A percentile compares a stretch with the other conserved stretches of the same genome.
These are phyloP conservation scores for Pedicia rivosa DNA, from an alignment of 2,888 invertebrate genomes.

Conservation along the genomic window DNA sequence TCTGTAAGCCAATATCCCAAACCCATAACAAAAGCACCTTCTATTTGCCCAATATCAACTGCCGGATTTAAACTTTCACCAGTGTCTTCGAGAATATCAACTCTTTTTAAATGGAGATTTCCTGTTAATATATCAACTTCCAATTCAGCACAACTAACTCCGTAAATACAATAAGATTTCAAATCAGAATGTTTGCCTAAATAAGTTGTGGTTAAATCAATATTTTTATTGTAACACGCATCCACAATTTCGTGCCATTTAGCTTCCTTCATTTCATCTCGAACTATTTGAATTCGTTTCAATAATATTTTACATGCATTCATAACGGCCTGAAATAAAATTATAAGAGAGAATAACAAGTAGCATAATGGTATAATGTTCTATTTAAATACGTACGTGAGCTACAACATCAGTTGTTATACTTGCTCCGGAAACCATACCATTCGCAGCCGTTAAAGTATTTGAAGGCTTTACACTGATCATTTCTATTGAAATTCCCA, in stretches of 20 bases:
- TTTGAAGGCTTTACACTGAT: constrained; percentile 44
- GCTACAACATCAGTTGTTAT: constrained; percentile 46
- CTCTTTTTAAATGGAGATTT: constrained; percentile 37
- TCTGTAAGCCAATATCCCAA: constrained; percentile 56
- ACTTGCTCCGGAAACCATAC: constrained; percentile 45
- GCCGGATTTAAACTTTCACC: constrained; percentile 49
- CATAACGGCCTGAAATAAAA: constrained; percentile 27
- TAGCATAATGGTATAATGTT: too few relatives aligned
- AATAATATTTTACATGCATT: constrained; percentile 42
- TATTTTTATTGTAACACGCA: constrained; percentile 15
- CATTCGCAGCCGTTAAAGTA: constrained; percentile 43
- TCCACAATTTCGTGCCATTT: constrained; percentile 22
- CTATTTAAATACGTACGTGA: constrained; percentile 23
- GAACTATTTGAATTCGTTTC: constrained; percentile 36
- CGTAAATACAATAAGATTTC: constrained; percentile 40
- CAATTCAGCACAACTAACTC: constrained; percentile 43
- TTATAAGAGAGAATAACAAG: neutral
- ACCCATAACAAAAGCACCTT: constrained; percentile 59
- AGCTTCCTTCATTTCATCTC: constrained; percentile 20
- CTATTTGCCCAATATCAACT: constrained; percentile 55
- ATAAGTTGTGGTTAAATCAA: constrained; percentile 21
- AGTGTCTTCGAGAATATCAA: constrained; percentile 49
- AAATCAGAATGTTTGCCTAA: constrained; percentile 23
- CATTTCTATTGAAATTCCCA: constrained; percentile 46
- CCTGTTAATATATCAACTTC: constrained; percentile 58